Evolutionary conservation across 2,888 invertebrate genomes (phyloP).

Genomic region (Dastarcus helophoroides): DNA sequence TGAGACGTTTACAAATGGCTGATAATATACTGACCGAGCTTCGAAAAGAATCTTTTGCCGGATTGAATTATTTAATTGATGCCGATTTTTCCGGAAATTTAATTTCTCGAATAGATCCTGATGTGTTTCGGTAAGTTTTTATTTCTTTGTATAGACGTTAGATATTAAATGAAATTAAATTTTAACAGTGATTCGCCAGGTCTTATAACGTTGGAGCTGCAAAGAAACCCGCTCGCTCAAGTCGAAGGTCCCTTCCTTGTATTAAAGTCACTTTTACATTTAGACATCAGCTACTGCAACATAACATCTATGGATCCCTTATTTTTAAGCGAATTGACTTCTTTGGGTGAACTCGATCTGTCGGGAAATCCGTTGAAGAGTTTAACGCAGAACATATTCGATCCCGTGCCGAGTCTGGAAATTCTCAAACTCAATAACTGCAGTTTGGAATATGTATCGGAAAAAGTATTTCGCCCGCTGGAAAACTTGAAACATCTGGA

Average conservation of each 20-base stretch:
- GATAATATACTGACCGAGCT: conserved; percentile 51
- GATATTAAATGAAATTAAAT: conserved; percentile 1
- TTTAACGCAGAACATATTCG: conserved; percentile 48
- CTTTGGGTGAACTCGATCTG: conserved; percentile 55
- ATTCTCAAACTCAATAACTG: conserved; percentile 54
- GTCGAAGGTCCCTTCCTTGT: conserved; percentile 55
- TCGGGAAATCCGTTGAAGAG: conserved; percentile 53
- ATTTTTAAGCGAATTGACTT: conserved; percentile 56
- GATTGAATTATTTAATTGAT: conserved; percentile 55
- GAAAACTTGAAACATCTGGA: conserved; percentile 53
- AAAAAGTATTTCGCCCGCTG: conserved; percentile 45
- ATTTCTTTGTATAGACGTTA: background rate
- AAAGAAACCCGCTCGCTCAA: conserved; percentile 51
- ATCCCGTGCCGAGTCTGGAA: conserved; percentile 52
- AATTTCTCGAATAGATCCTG: conserved; percentile 52
- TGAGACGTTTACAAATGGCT: conserved; percentile 57
- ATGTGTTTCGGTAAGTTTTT: conserved; percentile 51
- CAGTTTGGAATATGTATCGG: conserved; percentile 46
- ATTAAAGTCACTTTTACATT: conserved; percentile 52
- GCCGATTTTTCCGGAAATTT: conserved; percentile 57
- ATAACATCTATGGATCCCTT: conserved; percentile 46
- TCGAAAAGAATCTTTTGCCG: conserved; percentile 49
- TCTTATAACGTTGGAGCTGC: conserved; percentile 56
- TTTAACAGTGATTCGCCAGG: conserved; percentile 52
- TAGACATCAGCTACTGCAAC: conserved; percentile 56